phyloP scores from a whole-genome alignment of 2,888 invertebrate genomes.

The Malthinus flaveolus region DNA sequence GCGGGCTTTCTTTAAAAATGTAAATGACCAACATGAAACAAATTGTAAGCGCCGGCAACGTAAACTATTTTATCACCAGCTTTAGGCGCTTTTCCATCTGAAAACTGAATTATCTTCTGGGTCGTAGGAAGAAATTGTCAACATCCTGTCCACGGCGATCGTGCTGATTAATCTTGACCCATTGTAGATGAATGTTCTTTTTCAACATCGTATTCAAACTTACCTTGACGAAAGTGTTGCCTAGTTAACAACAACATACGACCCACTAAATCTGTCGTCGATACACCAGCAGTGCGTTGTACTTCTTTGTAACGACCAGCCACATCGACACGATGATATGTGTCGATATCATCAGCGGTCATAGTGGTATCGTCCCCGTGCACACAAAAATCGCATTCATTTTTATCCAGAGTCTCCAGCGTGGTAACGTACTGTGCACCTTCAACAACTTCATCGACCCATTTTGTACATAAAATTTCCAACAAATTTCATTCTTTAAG shows the following conservation, averaged over 20 bases:
- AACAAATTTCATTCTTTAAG: no score
- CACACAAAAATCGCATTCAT: slow-evolving; percentile 97
- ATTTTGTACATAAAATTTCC: no score
- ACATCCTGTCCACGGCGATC: slow-evolving; percentile 96
- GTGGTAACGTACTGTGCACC: slow-evolving; percentile 98
- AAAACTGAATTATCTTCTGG: slow-evolving; percentile 79
- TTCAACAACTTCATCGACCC: slow-evolving; percentile 99
- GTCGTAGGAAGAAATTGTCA: slow-evolving; percentile 96
- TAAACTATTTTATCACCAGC: slow-evolving; percentile 83
- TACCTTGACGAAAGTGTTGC: slow-evolving; percentile 81
- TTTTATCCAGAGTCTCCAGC: slow-evolving; percentile 91
- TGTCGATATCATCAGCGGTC: slow-evolving; percentile 95
- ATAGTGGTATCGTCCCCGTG: slow-evolving; percentile 99
- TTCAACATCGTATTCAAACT: slow-evolving; percentile 73
- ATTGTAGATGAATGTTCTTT: slow-evolving; percentile 79
- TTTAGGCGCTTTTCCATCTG: slow-evolving; percentile 82
- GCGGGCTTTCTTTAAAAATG: slow-evolving; percentile 92
- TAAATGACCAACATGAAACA: slow-evolving; percentile 97
- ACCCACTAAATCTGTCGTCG: slow-evolving; percentile 96
- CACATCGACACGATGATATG: slow-evolving; percentile 92
- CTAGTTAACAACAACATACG: slow-evolving; percentile 90
- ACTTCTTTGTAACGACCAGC: slow-evolving; percentile 94
- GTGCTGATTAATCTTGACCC: slow-evolving; percentile 83
- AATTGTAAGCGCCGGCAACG: slow-evolving; percentile 96
- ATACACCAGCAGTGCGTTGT: slow-evolving; percentile 93